Evolutionary conservation across 2,888 invertebrate genomes (phyloP).

Genomic region (Cyclophora albipunctata): DNA sequence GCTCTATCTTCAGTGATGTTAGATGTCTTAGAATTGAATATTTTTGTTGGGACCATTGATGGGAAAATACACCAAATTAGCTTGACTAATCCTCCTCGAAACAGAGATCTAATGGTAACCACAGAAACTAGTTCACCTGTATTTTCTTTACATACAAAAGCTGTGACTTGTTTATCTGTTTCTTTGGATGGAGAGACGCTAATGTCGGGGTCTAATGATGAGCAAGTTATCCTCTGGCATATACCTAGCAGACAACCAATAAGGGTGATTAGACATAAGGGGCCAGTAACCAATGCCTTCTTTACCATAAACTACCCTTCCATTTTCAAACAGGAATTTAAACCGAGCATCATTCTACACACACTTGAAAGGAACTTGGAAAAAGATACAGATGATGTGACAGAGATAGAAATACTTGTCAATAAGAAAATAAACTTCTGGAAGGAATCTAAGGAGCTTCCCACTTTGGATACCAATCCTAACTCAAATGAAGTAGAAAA

Average conservation of each 20-base stretch:
- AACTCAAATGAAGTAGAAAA: conserved; percentile 33
- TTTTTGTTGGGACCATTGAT: conserved; percentile 83
- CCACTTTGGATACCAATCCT: conserved; percentile 16
- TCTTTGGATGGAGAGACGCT: conserved; percentile 83
- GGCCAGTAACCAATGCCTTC: conserved; percentile 82
- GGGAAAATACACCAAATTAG: conserved; percentile 83
- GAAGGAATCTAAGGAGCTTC: conserved; percentile 29
- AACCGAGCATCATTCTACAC: conserved; percentile 73
- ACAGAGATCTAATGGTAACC: conserved; percentile 78
- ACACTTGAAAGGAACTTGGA: conserved; percentile 79
- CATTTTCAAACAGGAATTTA: conserved; percentile 76
- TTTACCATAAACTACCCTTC: conserved; percentile 77
- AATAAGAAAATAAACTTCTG: conserved; percentile 61
- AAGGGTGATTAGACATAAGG: conserved; percentile 81
- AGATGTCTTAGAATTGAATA: conserved; percentile 80
- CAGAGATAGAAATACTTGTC: conserved; percentile 59
- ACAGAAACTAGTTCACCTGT: conserved; percentile 62
- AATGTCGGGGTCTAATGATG: conserved; percentile 85
- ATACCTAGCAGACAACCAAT: conserved; percentile 84
- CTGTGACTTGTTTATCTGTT: conserved; percentile 81
- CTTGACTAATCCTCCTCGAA: conserved; percentile 80
- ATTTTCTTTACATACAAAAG: conserved; percentile 81
- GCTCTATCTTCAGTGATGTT: conserved; percentile 80
- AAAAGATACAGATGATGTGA: conserved; percentile 56
- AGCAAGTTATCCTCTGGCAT: conserved; percentile 87